Conservation (phyloP, 2,888 invertebrate species). For the Troilus luridus region DNA sequence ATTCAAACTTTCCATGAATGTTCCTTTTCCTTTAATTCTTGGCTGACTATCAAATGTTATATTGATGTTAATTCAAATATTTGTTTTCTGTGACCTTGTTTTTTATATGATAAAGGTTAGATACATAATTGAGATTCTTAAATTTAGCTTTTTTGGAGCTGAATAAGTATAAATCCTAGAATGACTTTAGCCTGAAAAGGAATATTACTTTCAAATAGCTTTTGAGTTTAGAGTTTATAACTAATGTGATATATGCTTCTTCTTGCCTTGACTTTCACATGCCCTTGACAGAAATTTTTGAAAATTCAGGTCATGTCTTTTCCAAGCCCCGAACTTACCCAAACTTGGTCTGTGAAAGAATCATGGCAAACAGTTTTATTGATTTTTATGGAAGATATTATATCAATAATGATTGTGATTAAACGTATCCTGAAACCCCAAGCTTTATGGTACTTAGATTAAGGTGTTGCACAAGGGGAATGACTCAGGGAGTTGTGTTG, state of each 20-base stretch:
- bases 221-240: neutral
- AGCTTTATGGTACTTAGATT: neutral
- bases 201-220: neutral
- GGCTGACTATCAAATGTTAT: no score
- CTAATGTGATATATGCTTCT: neutral
- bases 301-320: neutral
- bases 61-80: neutral
- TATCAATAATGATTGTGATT: neutral
- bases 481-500: neutral
- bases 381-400: neutral
- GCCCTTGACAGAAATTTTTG: neutral
- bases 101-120: neutral
- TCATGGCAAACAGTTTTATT: neutral
- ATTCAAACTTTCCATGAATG: no score
- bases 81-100: neutral
- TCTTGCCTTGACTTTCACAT: slow-evolving; percentile 4
- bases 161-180: neutral
- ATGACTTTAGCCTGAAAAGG: neutral
- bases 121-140: neutral
- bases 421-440: neutral
- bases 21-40: no score
- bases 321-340: neutral
- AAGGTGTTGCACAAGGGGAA: slow-evolving; percentile 5
- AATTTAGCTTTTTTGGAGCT: neutral
- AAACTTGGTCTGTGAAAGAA: neutral